Evolutionary conservation across 2,797 vertebrate genomes (phyloP), one percentile per base, ranked within the genome.

Genomic region (Silurus aristotelis): DNA sequence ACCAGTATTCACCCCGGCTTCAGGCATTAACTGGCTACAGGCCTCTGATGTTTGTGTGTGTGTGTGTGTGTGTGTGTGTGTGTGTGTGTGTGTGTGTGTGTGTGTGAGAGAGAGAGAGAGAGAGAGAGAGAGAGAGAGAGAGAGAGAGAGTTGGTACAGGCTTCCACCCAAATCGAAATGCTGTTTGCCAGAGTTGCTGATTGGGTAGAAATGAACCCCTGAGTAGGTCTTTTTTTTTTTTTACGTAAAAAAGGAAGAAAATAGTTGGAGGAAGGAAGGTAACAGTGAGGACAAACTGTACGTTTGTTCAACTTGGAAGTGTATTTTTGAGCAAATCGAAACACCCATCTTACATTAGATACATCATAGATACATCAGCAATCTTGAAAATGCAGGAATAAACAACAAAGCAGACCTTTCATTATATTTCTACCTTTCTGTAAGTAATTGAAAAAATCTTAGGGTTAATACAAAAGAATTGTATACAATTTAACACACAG

Each of bases 1-100:
- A 97, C 94, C 95, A 95, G 93, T 95, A 97, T 97, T 98, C 96
- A 96, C 94, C 94, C 96, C 93, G 87, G 94, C 80, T 77, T 38
- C 64, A 55, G 66, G 82, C 75, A 73, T 80, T 90, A 96, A 93
- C 94, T 88, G 92, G 81, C 94, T 94, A 22, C 82, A 83, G 91
- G 92, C 91, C 93, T 93, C 89, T 70, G n/a, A 72, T 84, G 25
- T 83, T 80, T 85, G 73, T 71, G 43, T 87, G 86, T 90, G 89
- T 91, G 89, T 90, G 89, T 91, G 88, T 48, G 89, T 92, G 92
- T 91, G 78, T 88, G 91, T 92, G 92, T 91, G 90, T 78, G 82
- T 85, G 87, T 89, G 83, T 83, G 82, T 64, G 84, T 84, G 70
- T 48, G 66, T 67, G 64, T 68, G 63, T 5, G 60, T n/a, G n/a